Percentiles rank a stretch among this genome's conserved stretches.
Conservation (phyloP, 2,113 vertebrate genomes). For the Ophthalmolycus amberensis region DNA sequence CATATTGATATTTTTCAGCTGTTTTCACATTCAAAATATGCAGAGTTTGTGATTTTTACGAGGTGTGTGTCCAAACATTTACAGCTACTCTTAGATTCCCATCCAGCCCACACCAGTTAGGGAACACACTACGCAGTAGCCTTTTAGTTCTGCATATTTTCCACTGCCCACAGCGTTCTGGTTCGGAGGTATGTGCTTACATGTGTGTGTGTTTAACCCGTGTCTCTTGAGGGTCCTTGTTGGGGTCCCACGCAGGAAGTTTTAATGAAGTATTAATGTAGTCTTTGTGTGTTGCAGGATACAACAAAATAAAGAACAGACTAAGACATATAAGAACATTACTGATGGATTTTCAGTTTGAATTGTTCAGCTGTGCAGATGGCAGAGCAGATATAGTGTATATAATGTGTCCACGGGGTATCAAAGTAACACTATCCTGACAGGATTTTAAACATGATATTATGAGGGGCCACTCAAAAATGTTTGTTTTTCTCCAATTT, state of each 20-base stretch:
- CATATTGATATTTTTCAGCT: neutral
- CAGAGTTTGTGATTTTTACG: neutral
- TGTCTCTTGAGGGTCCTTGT: neutral
- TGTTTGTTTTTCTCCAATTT: too few species aligned
- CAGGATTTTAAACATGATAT: neutral
- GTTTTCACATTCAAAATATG: neutral
- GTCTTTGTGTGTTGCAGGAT: neutral
- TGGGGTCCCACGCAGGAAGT: neutral
- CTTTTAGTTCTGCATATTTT: constrained; percentile 54
- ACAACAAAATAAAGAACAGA: constrained; percentile 6
- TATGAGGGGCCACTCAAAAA: neutral
- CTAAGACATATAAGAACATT: neutral
- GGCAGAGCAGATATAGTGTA: neutral
- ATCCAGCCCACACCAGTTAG: neutral
- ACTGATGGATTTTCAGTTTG: constrained; percentile 8
- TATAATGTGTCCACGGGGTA: too few species aligned
- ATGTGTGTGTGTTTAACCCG: constrained; percentile 8
- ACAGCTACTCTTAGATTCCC: neutral
- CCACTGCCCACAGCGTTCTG: constrained; percentile 9
- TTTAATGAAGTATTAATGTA: constrained; percentile 29
- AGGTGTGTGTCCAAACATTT: neutral
- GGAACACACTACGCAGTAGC: neutral
- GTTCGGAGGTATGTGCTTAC: neutral
- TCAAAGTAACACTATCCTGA: neutral
- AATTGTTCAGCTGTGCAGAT: constrained; percentile 2